Base-by-base conservation (phyloP, 2,113 vertebrate species). In the Onychorhynchus coronatus region DNA sequence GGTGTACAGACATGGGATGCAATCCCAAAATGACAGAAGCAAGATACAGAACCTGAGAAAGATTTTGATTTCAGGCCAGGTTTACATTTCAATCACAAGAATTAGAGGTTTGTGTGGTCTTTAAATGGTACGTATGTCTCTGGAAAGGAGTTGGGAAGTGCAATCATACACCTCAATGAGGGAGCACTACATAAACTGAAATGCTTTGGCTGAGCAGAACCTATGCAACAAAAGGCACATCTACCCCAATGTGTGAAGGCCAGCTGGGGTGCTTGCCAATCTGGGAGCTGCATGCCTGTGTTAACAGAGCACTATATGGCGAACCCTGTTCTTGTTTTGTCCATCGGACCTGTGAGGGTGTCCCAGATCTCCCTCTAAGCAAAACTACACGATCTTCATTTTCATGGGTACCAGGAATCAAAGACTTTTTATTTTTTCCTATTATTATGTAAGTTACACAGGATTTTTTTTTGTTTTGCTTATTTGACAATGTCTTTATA, bases 261-360 rank as follows among this genome's bases (percentile, higher is more conserved):
- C 0, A 0, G 8, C 19, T 3, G 0, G 15, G 46, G 15, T 2
- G 4, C 30, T 62, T 5, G 1, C 53, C 21, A 23, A 8, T 19
- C 13, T 5, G 0, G 17, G 66, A 39, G 8, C 27, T 42, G 14
- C n/a, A 6, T 25, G 30, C 30, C n/a, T 28, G 42, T 41, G 33
- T 35, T 46, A 25, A 41, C 28, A 2, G 9, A 13, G 30, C 44
- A 10, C 19, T 31, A 14, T 10, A 4, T 10, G 14, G 23, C 28
- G 31, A 41, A 22, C 2, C 33, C 30, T 35, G 13, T 50, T 70
- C 55, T 41, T 2, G 0, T 50, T 73, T 17, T 22, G 39, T 39
- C 49, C 47, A 49, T 19, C 44, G n/a, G 56, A 80, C 3, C 6
- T 42, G 10, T 49, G 39, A 68, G 37, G 3, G 8, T 68, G 49